These are phyloP conservation scores for Meloidogyne chitwoodi DNA, from an alignment of 1,140 invertebrate genomes.

Conservation along the genomic window DNA sequence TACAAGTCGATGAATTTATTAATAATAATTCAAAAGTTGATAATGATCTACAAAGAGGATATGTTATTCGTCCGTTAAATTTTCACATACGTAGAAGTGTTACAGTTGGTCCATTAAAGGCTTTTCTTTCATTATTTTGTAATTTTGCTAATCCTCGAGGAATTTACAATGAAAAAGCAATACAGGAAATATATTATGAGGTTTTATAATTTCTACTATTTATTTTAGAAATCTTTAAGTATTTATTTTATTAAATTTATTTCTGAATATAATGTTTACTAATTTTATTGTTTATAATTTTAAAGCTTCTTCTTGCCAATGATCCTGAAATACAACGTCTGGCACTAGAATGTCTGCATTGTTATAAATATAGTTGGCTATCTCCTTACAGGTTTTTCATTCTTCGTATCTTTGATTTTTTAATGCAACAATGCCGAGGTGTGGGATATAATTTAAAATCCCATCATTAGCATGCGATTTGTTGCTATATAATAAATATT, in stretches of 20 bases:
- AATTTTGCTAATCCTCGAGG: slow-evolving; percentile 13
- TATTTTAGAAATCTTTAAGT: no score
- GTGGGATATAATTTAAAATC: not conserved
- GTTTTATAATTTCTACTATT: not conserved
- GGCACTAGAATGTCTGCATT: slow-evolving; percentile 32
- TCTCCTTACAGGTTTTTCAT: slow-evolving; percentile 15
- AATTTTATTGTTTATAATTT: not conserved
- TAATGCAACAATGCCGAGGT: not conserved
- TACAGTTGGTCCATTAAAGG: slow-evolving; percentile 8
- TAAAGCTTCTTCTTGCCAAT: slow-evolving; percentile 19
- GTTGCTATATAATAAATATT: not conserved
- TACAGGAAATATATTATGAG: slow-evolving; percentile 28
- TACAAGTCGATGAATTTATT: not conserved
- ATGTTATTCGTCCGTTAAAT: not conserved
- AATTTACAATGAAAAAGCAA: slow-evolving; percentile 17
- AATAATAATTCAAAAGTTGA: not conserved
- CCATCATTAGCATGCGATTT: not conserved
- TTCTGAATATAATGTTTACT: no score
- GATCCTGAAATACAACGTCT: slow-evolving; percentile 30
- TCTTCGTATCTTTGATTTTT: not conserved
- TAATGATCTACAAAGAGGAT: not conserved
- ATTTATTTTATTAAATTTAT: no score
- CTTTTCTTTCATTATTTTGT: slow-evolving; percentile 21
- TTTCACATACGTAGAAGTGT: not conserved
- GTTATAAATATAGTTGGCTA: slow-evolving; percentile 33